Conservation (phyloP, 2,113 vertebrate species). For the Dicaeum eximium region DNA sequence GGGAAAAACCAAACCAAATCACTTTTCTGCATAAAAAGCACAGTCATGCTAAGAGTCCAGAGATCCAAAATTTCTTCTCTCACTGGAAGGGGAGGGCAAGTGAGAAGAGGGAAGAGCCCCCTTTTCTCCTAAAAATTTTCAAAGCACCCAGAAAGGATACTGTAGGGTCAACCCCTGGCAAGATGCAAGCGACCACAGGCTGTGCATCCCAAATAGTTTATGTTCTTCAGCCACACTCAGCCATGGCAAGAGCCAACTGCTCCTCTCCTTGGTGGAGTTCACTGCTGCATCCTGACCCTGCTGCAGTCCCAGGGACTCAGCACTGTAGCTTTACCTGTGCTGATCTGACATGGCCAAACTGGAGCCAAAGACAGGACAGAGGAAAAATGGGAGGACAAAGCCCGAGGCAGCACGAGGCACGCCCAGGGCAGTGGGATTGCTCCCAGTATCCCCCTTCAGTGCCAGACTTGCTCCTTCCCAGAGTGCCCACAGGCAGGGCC, state of each 20-base stretch:
- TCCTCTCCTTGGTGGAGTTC: background rate
- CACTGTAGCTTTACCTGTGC: background rate
- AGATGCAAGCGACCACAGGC: background rate
- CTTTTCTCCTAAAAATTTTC: background rate
- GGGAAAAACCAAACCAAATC: background rate
- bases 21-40: background rate
- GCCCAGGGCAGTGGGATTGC: rapidly evolving
- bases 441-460: background rate
- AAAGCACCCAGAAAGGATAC: background rate
- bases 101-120: background rate
- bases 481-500: rapidly evolving
- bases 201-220: background rate
- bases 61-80: background rate
- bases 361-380: background rate
- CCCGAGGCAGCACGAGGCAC: background rate
- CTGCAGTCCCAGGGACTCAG: background rate
- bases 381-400: background rate
- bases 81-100: background rate
- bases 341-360: background rate
- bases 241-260: background rate
- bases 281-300: rapidly evolving
- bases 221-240: background rate
- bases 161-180: background rate
- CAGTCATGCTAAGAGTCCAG: background rate
- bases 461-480: background rate